Evolutionary conservation across 2,113 vertebrate genomes (phyloP), one percentile per base, ranked within the genome.

Genomic region (Plotosus lineatus): DNA sequence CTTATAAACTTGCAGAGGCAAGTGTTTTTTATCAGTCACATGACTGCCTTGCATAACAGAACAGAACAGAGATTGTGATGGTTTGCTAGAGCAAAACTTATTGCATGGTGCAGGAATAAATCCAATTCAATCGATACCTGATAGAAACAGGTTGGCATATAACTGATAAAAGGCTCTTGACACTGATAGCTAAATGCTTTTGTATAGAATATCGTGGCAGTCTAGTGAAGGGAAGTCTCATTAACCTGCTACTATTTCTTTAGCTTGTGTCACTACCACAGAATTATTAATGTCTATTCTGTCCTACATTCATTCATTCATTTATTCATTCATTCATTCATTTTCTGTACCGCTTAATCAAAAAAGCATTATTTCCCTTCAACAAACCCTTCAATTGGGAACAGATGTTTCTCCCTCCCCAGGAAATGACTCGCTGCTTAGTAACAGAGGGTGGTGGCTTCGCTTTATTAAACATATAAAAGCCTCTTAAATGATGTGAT

Each of bases 381-480:
- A 85, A 82, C 78, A 75, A 80, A 73, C 82, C 85, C 87, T 82
- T 91, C 85, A 90, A 89, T 88, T 88, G 87, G 84, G 85, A 92
- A 90, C 91, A 92, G 90, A 89, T 92, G 91, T 89, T 91, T 82
- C 83, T 84, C 81, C 84, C 88, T 90, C 88, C 87, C 83, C 87
- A 87, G 89, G 89, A 92, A 90, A 89, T 86, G 87, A 90, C 87
- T 89, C 63, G 87, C 90, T 90, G 86, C 86, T 88, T 80, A 85
- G 86, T 89, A 88, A 90, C 85, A 89, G 87, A 90, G 89, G 86
- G 86, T 75, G 88, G 85, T 60, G 50, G 83, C 85, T 84, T 80
- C 81, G 86, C 89, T 91, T 92, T 93, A 91, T 92, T 86, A 83
- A 90, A 79, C 88, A 82, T 90, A 90, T 90, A 91, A 92, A 91